Evolutionary conservation across 2,888 invertebrate species (phyloP), one percentile per base, ranked within the genome.

Genomic region (Nymphalis urticae): DNA sequence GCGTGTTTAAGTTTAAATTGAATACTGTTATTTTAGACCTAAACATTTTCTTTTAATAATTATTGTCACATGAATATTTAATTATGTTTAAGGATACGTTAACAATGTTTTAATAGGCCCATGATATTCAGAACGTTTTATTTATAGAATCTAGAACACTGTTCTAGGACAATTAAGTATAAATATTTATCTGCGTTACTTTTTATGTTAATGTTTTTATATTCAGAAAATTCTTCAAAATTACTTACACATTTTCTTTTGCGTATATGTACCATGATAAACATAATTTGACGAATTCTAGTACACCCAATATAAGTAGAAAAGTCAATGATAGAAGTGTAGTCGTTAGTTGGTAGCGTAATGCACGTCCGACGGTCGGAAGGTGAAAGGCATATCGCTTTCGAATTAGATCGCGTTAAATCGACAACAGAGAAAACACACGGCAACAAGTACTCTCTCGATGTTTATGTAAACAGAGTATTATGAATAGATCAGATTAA

Each of bases 351-450:
- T 69, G 69, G 62, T 70, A 72, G 75, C 82, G 82, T 81, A 82
- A 78, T 78, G 81, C 81, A 80, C 80, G 77, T 71, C 62, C 72
- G 65, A 73, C 80, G 83, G 85, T 87, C 85, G 84, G 85, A 85
- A 90, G 89, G 91, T 90, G 91, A 92, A 92, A 92, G 91, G 91
- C 88, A 84, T 86, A 90, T 90, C 88, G 86, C 91, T 91, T 92
- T 92, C 91, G 88, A 92, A 88, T 89, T 89, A 88, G 89, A 90
- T 88, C 90, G 88, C 87, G 82, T 83, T 87, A 80, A 86, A 86
- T 84, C 86, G 85, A 82, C 86, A 78, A 79, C 83, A 84, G 90
- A 85, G 89, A 90, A 85, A 90, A 88, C 87, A 84, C 79, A 78
- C 72, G 72, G 71, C 69, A 71, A 68, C 70, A 72, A 36, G 58